phyloP scores from a whole-genome alignment of 2,797 vertebrate species.

The Fistularia commersonii region DNA sequence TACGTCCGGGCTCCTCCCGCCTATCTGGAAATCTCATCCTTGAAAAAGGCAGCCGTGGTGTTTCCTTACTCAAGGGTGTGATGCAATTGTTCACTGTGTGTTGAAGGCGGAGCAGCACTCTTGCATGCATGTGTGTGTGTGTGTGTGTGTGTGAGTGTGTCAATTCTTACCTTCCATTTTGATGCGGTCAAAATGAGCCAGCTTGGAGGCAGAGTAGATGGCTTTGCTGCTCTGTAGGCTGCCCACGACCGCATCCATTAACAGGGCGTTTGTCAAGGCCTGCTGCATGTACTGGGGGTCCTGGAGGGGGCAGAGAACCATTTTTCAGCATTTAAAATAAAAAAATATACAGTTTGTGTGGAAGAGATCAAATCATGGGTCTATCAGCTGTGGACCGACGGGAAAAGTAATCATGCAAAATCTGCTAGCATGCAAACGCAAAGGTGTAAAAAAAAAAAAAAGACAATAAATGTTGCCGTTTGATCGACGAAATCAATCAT shows the following conservation, averaged over 20 bases:
- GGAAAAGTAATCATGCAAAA: too few relatives aligned
- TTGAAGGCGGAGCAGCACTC: background rate
- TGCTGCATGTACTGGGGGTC: constrained; percentile 96
- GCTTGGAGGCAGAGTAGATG: constrained; percentile 88
- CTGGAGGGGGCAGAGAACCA: constrained; percentile 55
- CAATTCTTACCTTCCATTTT: constrained; percentile 82
- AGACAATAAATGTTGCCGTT: too few relatives aligned
- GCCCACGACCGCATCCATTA: constrained; percentile 96
- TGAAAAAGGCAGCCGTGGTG: too few relatives aligned
- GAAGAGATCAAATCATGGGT: too few relatives aligned
- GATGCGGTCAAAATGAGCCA: constrained; percentile 91
- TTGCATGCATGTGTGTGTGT: background rate
- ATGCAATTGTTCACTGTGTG: too few relatives aligned
- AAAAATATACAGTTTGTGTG: background rate
- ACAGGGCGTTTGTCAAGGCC: constrained; percentile 88
- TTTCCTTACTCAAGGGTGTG: too few relatives aligned
- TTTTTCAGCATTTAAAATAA: background rate
- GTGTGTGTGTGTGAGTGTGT: background rate
- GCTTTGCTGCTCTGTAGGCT: constrained; percentile 86
- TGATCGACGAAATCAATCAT: too few relatives aligned
- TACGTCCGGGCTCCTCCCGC: background rate
- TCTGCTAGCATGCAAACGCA: too few relatives aligned
- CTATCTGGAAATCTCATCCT: too few relatives aligned
- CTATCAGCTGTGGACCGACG: too few relatives aligned
- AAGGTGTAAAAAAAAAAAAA: too few relatives aligned